Conservation (phyloP, 92 coral and sea anemone genomes). For the Epizoanthus stellaris region DNA sequence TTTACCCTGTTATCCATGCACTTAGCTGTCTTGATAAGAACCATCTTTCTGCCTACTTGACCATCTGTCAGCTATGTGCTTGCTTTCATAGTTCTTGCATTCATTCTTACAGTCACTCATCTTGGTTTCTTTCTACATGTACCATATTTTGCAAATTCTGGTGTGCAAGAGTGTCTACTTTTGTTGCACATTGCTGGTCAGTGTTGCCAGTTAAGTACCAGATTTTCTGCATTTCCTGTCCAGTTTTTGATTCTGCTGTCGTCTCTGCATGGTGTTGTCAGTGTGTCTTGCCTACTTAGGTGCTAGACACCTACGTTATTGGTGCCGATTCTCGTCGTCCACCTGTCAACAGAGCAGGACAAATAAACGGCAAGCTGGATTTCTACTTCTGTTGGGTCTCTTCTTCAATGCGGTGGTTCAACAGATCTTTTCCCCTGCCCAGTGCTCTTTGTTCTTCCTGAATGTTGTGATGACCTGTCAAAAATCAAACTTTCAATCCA, state of each 20-base stretch:
- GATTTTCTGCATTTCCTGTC: background rate
- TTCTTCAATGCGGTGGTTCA: slow-evolving; percentile 13
- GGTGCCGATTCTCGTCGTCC: slow-evolving; percentile 10
- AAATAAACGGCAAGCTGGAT: slow-evolving; percentile 14
- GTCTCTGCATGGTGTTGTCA: slow-evolving; percentile 14
- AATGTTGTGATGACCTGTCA: slow-evolving; percentile 7
- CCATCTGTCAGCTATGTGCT: background rate
- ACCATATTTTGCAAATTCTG: background rate
- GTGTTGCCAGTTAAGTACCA: background rate
- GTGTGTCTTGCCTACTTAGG: slow-evolving; percentile 23
- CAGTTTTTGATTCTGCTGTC: background rate
- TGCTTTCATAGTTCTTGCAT: background rate
- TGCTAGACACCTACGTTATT: background rate
- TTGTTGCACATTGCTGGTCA: background rate
- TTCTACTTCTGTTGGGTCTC: slow-evolving; percentile 11
- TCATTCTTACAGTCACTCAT: background rate
- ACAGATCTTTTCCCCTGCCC: slow-evolving; percentile 11
- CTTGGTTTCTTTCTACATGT: background rate
- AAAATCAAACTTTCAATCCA: slow-evolving; percentile 32
- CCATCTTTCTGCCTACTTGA: background rate
- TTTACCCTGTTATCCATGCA: background rate
- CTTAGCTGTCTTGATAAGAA: background rate
- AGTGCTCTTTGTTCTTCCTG: slow-evolving; percentile 9
- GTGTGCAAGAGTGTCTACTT: background rate
- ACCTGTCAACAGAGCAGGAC: slow-evolving; percentile 13